phyloP scores from a whole-genome alignment of 2,113 vertebrate species.

The Misgurnus mizolepis region DNA sequence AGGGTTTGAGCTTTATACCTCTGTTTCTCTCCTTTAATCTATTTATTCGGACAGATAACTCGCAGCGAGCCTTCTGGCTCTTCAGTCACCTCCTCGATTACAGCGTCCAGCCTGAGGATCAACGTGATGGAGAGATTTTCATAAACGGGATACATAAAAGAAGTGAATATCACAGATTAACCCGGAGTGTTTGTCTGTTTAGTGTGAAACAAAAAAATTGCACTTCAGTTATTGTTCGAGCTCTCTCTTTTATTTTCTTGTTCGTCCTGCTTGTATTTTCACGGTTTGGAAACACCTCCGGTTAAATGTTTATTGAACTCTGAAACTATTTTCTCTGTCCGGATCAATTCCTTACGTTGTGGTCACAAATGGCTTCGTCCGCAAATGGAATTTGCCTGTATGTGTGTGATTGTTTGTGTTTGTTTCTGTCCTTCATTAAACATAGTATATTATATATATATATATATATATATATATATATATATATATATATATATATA shows the following conservation, averaged over 20 bases:
- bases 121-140: conserved; percentile 34
- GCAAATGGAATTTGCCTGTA: conserved; percentile 55
- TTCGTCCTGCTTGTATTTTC: conserved; percentile 14
- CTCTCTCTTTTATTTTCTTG: conserved; percentile 33
- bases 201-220: not conserved
- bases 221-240: conserved; percentile 27
- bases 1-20: not conserved
- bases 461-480: not conserved
- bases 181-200: conserved; percentile 23
- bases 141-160: conserved; percentile 44
- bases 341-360: conserved; percentile 57
- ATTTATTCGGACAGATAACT: conserved; percentile 28
- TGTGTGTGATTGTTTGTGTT: conserved; percentile 7
- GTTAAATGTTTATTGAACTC: conserved; percentile 68
- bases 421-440: conserved; percentile 47
- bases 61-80: conserved; percentile 43
- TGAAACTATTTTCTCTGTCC: conserved; percentile 62
- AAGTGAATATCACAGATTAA: conserved; percentile 45
- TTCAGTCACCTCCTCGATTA: conserved; percentile 42
- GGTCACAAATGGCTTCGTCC: conserved; percentile 48
- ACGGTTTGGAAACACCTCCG: conserved; percentile 51
- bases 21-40: conserved; percentile 26
- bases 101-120: conserved; percentile 45
- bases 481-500: not conserved
- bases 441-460: conserved; percentile 13